A percentile compares a stretch with the other conserved stretches of the same genome.
Evolutionary conservation across 2,888 invertebrate species (phyloP).

Genomic region (Epinotia bilunana): DNA sequence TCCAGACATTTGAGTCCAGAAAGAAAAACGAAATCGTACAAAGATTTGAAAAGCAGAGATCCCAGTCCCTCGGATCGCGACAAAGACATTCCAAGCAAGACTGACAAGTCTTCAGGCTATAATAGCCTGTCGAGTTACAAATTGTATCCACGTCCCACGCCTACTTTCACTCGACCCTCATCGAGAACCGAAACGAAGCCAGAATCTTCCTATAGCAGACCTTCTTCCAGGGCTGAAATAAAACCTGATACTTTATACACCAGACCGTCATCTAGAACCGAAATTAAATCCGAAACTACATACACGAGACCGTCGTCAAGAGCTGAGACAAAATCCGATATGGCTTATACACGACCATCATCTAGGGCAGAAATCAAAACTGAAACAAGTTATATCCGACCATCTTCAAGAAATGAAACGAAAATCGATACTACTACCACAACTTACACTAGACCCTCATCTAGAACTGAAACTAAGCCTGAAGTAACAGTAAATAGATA

Average conservation of each 20-base stretch:
- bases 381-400: slow-evolving; percentile 21
- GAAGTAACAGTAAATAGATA: slow-evolving; percentile 70
- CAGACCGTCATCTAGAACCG: slow-evolving; percentile 65
- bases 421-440: slow-evolving; percentile 47
- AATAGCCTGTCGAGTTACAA: slow-evolving; percentile 80
- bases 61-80: slow-evolving; percentile 83
- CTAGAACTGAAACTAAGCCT: slow-evolving; percentile 67
- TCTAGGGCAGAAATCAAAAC: slow-evolving; percentile 29
- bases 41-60: slow-evolving; percentile 80
- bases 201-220: slow-evolving; percentile 9
- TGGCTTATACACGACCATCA: slow-evolving; percentile 22
- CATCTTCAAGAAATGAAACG: slow-evolving; percentile 32
- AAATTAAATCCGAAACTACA: slow-evolving; percentile 45
- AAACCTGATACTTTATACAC: slow-evolving; percentile 61
- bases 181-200: slow-evolving; percentile 67
- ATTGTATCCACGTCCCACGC: slow-evolving; percentile 79
- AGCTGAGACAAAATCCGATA: slow-evolving; percentile 12
- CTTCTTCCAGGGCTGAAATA: slow-evolving; percentile 22
- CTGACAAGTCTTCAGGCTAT: slow-evolving; percentile 82
- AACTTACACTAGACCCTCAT: slow-evolving; percentile 68
- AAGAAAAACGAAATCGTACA: slow-evolving; percentile 70
- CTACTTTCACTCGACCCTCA: slow-evolving; percentile 69
- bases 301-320: slow-evolving; percentile 28
- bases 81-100: slow-evolving; percentile 84
- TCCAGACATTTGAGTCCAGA: slow-evolving; percentile 82